These are phyloP conservation scores for Heteractis magnifica DNA, from an alignment of 92 coral and sea anemone species.

Conservation along the genomic window DNA sequence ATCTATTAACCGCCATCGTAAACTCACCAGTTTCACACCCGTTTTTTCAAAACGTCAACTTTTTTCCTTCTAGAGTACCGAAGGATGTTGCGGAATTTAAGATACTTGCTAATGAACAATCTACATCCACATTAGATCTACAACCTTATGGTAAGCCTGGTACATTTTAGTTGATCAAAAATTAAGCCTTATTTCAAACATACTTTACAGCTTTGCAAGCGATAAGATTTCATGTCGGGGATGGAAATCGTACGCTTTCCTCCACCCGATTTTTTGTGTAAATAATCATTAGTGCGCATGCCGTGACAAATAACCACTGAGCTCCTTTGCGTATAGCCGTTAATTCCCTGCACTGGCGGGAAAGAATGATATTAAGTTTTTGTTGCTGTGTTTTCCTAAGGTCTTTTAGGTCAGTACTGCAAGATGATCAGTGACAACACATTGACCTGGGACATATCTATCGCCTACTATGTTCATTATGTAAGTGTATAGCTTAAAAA, in stretches of 20 bases:
- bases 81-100: neutral
- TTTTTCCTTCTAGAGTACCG: slow-evolving; percentile 1
- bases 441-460: slow-evolving; percentile 61
- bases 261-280: neutral
- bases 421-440: slow-evolving; percentile 53
- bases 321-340: neutral
- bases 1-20: no score
- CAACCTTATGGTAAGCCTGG: slow-evolving; percentile 37
- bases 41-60: neutral
- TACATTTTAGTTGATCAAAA: neutral
- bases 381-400: slow-evolving; percentile 21
- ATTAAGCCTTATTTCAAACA: neutral
- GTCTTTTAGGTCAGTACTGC: slow-evolving; percentile 60
- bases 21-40: no score
- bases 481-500: slow-evolving; percentile 45
- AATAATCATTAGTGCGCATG: neutral
- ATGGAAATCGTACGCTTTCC: neutral
- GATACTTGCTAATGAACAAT: neutral
- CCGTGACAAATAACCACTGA: neutral
- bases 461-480: slow-evolving; percentile 77
- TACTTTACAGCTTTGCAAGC: no score
- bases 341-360: neutral
- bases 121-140: slow-evolving; percentile 28
- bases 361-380: neutral
- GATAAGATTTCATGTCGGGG: neutral